Conservation (phyloP, 2,888 invertebrate species). For the Synergus itoensis region DNA sequence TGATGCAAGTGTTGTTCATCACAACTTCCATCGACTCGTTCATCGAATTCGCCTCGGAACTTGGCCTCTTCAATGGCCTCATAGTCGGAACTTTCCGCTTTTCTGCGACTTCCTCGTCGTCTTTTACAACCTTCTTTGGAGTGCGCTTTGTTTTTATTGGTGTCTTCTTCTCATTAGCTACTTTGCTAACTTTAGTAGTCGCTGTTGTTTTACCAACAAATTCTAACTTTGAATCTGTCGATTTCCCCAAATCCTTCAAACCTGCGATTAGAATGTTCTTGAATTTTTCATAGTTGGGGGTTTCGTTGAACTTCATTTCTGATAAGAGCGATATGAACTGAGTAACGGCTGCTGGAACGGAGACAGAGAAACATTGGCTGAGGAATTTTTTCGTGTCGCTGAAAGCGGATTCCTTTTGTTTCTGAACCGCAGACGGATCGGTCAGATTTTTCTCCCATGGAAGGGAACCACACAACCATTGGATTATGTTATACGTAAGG, state of each 20-base stretch:
- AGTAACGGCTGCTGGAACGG: constrained; percentile 73
- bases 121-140: constrained; percentile 47
- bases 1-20: constrained; percentile 68
- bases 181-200: constrained; percentile 47
- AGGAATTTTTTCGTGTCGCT: constrained; percentile 78
- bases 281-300: constrained; percentile 87
- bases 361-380: constrained; percentile 75
- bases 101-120: background rate
- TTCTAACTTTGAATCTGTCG: constrained; percentile 81
- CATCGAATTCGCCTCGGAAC: constrained; percentile 49
- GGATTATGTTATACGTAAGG: constrained; percentile 94
- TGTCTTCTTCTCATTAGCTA: constrained; percentile 17
- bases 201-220: constrained; percentile 74
- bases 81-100: background rate
- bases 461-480: constrained; percentile 91
- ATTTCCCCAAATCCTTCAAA: constrained; percentile 82
- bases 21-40: constrained; percentile 69
- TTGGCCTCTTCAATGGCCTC: constrained; percentile 10
- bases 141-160: constrained; percentile 39
- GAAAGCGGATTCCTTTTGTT: constrained; percentile 85
- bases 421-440: constrained; percentile 83
- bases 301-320: constrained; percentile 84
- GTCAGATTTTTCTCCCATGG: constrained; percentile 90
- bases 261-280: constrained; percentile 83
- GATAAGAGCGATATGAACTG: constrained; percentile 84